Evolutionary conservation across 2,797 vertebrate species (phyloP).

Genomic region (Enteromius thamalakanensis): DNA sequence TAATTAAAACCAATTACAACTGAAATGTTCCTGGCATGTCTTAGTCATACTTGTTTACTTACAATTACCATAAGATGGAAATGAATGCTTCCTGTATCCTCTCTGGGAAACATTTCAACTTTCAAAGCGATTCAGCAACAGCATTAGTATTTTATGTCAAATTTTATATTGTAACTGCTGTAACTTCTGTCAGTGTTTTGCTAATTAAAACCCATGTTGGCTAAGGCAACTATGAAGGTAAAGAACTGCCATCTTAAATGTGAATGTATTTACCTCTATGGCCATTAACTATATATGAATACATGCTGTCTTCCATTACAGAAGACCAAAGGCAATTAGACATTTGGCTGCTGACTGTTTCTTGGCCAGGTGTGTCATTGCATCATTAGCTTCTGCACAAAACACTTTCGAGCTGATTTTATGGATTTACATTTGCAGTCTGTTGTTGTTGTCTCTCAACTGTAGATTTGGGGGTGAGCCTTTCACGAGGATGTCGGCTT

Average conservation of each 20-base stretch:
- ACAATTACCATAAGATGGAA: not conserved
- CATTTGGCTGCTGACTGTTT: not conserved
- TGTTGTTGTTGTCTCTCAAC: conserved; percentile 3
- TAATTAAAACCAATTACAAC: not conserved
- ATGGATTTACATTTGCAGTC: conserved; percentile 26
- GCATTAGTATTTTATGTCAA: not conserved
- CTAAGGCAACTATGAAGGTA: not conserved
- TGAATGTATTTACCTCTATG: not conserved
- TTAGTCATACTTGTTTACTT: not conserved
- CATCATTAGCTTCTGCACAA: conserved; percentile 20
- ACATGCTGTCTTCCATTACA: not conserved
- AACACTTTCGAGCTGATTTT: conserved; percentile 4
- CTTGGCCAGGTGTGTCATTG: conserved; percentile 12
- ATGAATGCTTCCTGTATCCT: not conserved
- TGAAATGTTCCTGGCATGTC: not conserved
- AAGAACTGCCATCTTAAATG: conserved; percentile 10
- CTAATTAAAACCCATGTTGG: not conserved
- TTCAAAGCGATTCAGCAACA: not conserved
- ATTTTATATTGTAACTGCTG: not conserved
- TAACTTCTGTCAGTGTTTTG: not conserved
- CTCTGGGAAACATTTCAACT: not conserved
- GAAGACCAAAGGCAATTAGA: conserved; percentile 14
- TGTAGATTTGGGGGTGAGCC: not conserved
- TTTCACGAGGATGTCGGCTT: conserved; percentile 25
- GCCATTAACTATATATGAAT: conserved; percentile 7